Percentiles rank a stretch among this genome's conserved stretches.
Evolutionary conservation across 2,113 vertebrate genomes (phyloP).

Genomic region (Scomber japonicus): DNA sequence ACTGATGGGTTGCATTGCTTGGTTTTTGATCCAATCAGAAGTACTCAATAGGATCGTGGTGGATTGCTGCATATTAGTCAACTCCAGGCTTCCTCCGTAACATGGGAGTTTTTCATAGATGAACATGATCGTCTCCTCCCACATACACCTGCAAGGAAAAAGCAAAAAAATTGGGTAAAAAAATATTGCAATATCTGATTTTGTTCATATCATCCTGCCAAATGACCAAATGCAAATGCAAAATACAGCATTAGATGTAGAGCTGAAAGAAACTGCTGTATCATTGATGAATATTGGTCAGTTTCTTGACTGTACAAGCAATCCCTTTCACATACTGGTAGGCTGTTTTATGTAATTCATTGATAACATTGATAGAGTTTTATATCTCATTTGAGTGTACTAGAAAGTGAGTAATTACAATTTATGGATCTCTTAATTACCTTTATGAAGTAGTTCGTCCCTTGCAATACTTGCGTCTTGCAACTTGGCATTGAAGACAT

Average conservation of each 20-base stretch:
- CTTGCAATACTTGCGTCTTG: slow-evolving; percentile 83
- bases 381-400: too few relatives aligned
- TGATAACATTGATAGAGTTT: too few relatives aligned
- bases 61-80: slow-evolving; percentile 75
- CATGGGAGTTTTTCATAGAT: slow-evolving; percentile 80
- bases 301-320: too few relatives aligned
- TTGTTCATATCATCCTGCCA: too few relatives aligned
- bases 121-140: slow-evolving; percentile 77
- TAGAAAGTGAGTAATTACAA: too few relatives aligned
- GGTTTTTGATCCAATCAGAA: slow-evolving; percentile 73
- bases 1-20: slow-evolving; percentile 6
- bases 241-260: too few relatives aligned
- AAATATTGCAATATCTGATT: too few relatives aligned
- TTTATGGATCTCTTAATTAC: slow-evolving; percentile 63
- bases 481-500: slow-evolving; percentile 72
- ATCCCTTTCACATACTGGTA: too few relatives aligned
- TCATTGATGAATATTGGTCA: too few relatives aligned
- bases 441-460: slow-evolving; percentile 89
- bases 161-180: neutral
- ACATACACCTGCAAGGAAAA: slow-evolving; percentile 83
- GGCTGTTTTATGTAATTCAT: too few relatives aligned
- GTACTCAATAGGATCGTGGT: slow-evolving; percentile 80
- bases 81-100: slow-evolving; percentile 18
- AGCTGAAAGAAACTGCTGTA: too few relatives aligned
- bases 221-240: too few relatives aligned